Base-by-base conservation (phyloP, 1,140 invertebrate genomes). In the Nephila pilipes region DNA sequence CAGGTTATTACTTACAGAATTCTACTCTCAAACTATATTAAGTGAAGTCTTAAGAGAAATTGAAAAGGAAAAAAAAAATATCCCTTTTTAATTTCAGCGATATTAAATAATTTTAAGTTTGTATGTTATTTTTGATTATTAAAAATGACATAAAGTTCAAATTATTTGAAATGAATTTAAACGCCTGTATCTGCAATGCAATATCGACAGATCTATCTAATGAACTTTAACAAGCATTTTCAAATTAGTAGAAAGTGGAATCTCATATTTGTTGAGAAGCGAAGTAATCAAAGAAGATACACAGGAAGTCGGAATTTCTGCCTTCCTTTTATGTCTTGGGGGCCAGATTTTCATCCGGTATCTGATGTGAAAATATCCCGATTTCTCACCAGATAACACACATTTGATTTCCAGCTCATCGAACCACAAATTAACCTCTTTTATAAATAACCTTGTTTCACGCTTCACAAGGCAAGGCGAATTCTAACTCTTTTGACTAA, bases 341-440 rank as follows among this genome's bases (percentile, higher is more conserved):
- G 80, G 80, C 80, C 12, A 25, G 38, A 81, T 81, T 46, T 81
- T n/a, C 80, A 81, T 20, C 36, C 5, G 10, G 22, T 54, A 22
- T 46, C 38, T n/a, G 46, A 81, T 22, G 80, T 54, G 80, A 81
- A 38, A 81, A 57, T 29, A 20, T 55, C 57, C 46, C 54, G 58
- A 85, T 85, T 60, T 85, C 83, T 32, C 54, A 58, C 57, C 25
- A 85, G 29, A 60, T 85, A 85, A 36, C 69, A 75, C 83, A 85
- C 14, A 54, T 55, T 85, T 85, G n/a, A 85, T 85, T 85, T 85
- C 83, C 83, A 60, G 83, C 57, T 32, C 83, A 85, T 58, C 83
- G 83, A 85, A 54, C 83, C 57, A 85, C 83, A 85, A 85, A 85
- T 85, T 85, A 85, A 58, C 83, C 83, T 85, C 83, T 85, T 85